A percentile compares a stretch with the other conserved stretches of the same genome.
Conservation (phyloP, 2,113 vertebrate genomes). For the Hippocampus mohnikei region DNA sequence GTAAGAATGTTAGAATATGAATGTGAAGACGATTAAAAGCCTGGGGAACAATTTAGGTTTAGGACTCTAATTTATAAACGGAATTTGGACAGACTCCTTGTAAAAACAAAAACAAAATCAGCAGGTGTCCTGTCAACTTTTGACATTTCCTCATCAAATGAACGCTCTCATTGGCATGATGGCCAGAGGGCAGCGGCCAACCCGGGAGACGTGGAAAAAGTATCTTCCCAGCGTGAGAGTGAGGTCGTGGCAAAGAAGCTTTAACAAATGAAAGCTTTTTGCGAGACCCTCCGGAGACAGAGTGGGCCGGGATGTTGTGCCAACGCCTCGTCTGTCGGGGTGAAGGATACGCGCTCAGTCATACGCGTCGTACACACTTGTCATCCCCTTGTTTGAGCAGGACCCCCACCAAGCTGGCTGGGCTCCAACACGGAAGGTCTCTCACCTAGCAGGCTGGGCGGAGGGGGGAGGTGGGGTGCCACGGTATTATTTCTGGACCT, state of each 20-base stretch:
- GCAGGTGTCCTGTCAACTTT: background rate
- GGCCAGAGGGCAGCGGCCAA: slow-evolving; percentile 2
- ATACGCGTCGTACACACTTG: slow-evolving; percentile 31
- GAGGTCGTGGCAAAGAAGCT: slow-evolving; percentile 42
- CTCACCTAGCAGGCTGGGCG: slow-evolving; percentile 68
- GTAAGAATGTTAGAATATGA: background rate
- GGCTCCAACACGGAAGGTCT: slow-evolving; percentile 67
- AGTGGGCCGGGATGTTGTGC: slow-evolving; percentile 59
- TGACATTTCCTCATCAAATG: background rate
- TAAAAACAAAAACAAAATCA: background rate
- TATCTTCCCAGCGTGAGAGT: slow-evolving; percentile 46
- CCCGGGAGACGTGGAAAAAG: slow-evolving; percentile 13
- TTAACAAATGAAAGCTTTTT: slow-evolving; percentile 66
- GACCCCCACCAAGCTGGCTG: slow-evolving; percentile 69
- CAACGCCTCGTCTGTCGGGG: slow-evolving; percentile 61
- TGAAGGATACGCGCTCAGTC: slow-evolving; percentile 63
- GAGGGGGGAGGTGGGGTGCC: slow-evolving; percentile 36
- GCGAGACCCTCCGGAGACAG: slow-evolving; percentile 59
- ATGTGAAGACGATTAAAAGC: background rate
- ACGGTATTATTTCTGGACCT: slow-evolving; percentile 65
- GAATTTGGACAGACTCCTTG: background rate
- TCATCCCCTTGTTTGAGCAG: slow-evolving; percentile 60
- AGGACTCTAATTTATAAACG: background rate
- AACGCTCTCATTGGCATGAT: background rate
- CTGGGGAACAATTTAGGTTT: background rate